Base-by-base conservation (phyloP, 2,888 invertebrate species). In the Campoletis raptor region DNA sequence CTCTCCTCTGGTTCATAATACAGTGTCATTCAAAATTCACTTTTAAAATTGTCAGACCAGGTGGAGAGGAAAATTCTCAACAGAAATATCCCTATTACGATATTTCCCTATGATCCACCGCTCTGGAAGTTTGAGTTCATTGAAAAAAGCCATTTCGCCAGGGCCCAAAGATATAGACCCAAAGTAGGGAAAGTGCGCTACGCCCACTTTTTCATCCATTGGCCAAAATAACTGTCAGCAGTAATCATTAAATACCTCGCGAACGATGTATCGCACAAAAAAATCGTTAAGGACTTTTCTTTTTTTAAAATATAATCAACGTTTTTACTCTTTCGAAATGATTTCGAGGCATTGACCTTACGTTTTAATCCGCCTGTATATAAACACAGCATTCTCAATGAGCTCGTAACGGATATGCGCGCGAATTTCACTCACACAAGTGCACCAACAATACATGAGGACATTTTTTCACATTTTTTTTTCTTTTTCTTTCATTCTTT, bases 391-490 rank as follows among this genome's bases (percentile, higher is more conserved):
- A 80, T 61, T 67, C 37, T 67, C 70, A 74, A 24, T 24, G 77
- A 45, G 70, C 48, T 40, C 88, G 84, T 88, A 90, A 90, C 92
- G 90, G 91, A 90, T 91, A 90, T 89, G 85, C 86, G 85, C 86
- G 86, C 87, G 70, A n/a, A 30, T 91, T 90, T 91, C 90, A 40
- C 74, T 54, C 74, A 30, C 40, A 74, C 37, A 45, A 37, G 40
- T 54, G 57, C 52, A 73, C 21, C 48, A 7, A 74, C 57, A 57
- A 57, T 57, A 40, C 74, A 37, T 21, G 36, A 37, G 36, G 72
- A 74, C 30, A 70, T 67, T 81, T 21, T 70, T 66, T 80, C 57
- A 36, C 54, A 37, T 76, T 30, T 45, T 73, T 72, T 69, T 48
- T 30, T 52, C 15, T 78, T 52, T 45, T 73, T 72, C 57, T 48